Evolutionary conservation across 2,888 invertebrate species (phyloP), one percentile per base, ranked within the genome.

Genomic region (Deilephila porcellus): DNA sequence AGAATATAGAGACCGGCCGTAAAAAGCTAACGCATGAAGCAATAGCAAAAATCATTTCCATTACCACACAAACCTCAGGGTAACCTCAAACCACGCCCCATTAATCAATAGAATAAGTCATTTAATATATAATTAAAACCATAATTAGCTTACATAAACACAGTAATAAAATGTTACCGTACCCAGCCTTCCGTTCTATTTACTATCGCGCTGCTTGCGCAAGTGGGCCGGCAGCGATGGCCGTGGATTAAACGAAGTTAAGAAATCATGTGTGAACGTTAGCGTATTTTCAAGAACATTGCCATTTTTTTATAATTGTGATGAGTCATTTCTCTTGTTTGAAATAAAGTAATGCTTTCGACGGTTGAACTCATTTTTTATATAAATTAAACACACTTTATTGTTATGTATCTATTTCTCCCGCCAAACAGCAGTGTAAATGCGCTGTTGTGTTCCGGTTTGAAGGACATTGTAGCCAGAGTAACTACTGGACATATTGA

Each of bases 171-270:
- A 77, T 76, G 73, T 74, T 79, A 79, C 77, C 76, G 72, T 75
- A 74, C 64, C 80, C 64, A 81, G 79, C 86, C 86, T 86, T 86
- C 81, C 71, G 71, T 78, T 78, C 79, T 78, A 81, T 81, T 83
- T 78, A 76, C 77, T 77, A 77, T 76, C 62, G 74, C 71, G 74
- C 71, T 76, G 76, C 79, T 82, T 83, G 77, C 77, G 78, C 81
- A 81, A 83, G 75, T 78, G 59, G 72, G 75, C 76, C 60, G 72
- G 52, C 62, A 45, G 25, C 34, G 71, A 71, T 71, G 71, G 20
- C 71, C 71, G 71, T 71, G 71, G 71, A 71, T 71, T 67, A 67
- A 52, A 67, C 67, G 45, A 45, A 52, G 67, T 67, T 67, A 67
- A 67, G 67, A 67, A 67, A 67, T 67, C 67, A 67, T 67, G 67